Percentiles rank a stretch among this genome's conserved stretches.
phyloP scores from a whole-genome alignment of 2,888 invertebrate genomes.

The Hirudinaria manillensis region DNA sequence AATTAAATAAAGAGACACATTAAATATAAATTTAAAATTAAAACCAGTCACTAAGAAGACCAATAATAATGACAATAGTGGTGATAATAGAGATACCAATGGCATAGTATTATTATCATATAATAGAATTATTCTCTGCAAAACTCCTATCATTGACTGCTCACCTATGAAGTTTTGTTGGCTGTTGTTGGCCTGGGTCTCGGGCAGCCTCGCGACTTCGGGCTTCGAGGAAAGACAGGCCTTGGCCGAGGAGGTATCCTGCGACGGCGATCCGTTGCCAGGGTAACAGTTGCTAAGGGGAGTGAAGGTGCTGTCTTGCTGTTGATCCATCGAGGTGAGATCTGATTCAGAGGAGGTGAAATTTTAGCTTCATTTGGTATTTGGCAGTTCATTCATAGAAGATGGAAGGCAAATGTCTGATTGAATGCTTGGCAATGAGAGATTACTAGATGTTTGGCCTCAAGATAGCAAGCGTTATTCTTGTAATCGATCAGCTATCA shows the following conservation, averaged over 20 bases:
- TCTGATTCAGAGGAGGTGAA: neutral
- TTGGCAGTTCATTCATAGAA: too few relatives aligned
- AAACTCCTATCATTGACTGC: neutral
- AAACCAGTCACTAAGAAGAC: neutral
- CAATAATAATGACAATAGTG: neutral
- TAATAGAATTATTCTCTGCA: neutral
- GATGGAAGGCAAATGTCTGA: too few relatives aligned
- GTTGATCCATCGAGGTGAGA: slow-evolving; percentile 20
- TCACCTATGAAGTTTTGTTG: too few relatives aligned
- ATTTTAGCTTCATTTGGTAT: too few relatives aligned
- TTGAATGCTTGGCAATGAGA: too few relatives aligned
- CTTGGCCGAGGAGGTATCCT: neutral
- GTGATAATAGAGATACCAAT: neutral
- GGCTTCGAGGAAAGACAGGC: neutral
- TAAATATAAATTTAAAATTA: neutral
- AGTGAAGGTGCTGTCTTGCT: neutral
- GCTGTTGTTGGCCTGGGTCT: too few relatives aligned
- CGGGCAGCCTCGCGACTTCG: neutral
- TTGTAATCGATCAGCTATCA: too few relatives aligned
- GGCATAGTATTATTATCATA: neutral
- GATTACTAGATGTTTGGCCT: too few relatives aligned
- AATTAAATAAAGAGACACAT: neutral
- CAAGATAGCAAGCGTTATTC: too few relatives aligned
- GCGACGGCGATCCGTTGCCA: neutral
- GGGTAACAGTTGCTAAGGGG: slow-evolving; percentile 14